Conservation (phyloP, 1,140 invertebrate genomes). For the Drosophila novamexicana region DNA sequence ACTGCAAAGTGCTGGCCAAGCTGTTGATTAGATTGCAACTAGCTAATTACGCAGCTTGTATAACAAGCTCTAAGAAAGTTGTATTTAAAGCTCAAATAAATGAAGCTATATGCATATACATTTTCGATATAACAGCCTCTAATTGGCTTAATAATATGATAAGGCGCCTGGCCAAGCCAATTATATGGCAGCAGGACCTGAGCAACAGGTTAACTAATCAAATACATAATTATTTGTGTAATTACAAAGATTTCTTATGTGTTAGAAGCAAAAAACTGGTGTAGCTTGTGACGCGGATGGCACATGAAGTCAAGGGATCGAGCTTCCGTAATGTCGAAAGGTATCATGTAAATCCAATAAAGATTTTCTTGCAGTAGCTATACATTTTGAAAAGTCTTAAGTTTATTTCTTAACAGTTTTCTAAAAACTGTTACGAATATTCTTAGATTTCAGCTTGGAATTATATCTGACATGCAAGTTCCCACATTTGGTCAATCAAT, state of each 20-base stretch:
- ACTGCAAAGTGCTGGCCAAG: slow-evolving; percentile 61
- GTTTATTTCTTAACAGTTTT: too few relatives aligned
- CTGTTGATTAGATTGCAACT: slow-evolving; percentile 70
- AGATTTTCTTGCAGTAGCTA: too few relatives aligned
- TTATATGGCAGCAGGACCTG: background rate
- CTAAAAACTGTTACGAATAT: too few relatives aligned
- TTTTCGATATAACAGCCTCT: slow-evolving; percentile 18
- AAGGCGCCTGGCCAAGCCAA: background rate
- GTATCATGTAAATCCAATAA: too few relatives aligned
- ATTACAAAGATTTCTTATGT: background rate
- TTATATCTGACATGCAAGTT: too few relatives aligned
- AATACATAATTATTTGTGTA: background rate
- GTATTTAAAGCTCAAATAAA: slow-evolving; percentile 1
- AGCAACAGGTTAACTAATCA: background rate
- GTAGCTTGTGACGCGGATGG: too few relatives aligned
- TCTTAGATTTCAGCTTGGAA: too few relatives aligned
- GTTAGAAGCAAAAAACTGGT: too few relatives aligned
- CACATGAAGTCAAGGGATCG: too few relatives aligned
- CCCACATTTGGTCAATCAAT: too few relatives aligned
- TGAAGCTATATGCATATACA: slow-evolving; percentile 3
- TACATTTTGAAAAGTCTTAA: too few relatives aligned
- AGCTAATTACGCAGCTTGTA: slow-evolving; percentile 65
- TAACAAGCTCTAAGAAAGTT: slow-evolving; percentile 30
- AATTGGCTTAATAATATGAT: slow-evolving; percentile 27
- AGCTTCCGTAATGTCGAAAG: too few relatives aligned